phyloP scores from a whole-genome alignment of 1,140 invertebrate species.

The Drosophila melanica region DNA sequence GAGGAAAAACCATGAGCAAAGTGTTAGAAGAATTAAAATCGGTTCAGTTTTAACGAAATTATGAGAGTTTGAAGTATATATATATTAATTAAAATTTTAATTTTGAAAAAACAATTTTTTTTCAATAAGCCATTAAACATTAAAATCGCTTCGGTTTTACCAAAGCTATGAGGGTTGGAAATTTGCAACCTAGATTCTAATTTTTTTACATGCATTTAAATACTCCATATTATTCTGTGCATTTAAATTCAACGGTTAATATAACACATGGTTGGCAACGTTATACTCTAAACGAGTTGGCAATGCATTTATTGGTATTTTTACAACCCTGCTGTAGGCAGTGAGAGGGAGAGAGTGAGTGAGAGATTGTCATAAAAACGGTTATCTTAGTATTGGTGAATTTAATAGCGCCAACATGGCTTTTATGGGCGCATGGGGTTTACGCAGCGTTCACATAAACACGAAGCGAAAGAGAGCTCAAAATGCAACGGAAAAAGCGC shows the following conservation, averaged over 20 bases:
- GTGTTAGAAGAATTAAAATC: no score
- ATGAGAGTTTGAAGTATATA: no score
- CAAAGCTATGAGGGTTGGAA: no score
- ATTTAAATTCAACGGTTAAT: slow-evolving; percentile 15
- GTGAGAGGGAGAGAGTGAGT: slow-evolving; percentile 10
- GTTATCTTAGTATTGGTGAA: slow-evolving; percentile 31
- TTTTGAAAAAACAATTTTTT: no score
- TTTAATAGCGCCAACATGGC: slow-evolving; percentile 30
- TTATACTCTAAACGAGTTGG: background rate
- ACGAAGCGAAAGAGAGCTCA: slow-evolving; percentile 36
- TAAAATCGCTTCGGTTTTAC: no score
- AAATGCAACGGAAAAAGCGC: slow-evolving; percentile 55
- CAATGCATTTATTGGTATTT: slow-evolving; percentile 16
- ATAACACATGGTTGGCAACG: slow-evolving; percentile 15
- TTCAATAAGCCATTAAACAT: no score
- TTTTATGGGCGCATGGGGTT: slow-evolving; percentile 1
- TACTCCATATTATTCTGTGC: background rate
- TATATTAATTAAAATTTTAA: no score
- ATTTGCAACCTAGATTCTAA: no score
- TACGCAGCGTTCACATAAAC: slow-evolving; percentile 9
- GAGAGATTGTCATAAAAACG: slow-evolving; percentile 1
- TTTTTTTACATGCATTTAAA: no score
- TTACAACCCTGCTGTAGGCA: slow-evolving; percentile 14
- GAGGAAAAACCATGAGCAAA: no score
- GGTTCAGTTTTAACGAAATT: no score